Percentiles rank a stretch among this genome's conserved stretches.
phyloP scores from a whole-genome alignment of 30 jellyfish, hydroid and myxozoan species.

The Mastigias papua region DNA sequence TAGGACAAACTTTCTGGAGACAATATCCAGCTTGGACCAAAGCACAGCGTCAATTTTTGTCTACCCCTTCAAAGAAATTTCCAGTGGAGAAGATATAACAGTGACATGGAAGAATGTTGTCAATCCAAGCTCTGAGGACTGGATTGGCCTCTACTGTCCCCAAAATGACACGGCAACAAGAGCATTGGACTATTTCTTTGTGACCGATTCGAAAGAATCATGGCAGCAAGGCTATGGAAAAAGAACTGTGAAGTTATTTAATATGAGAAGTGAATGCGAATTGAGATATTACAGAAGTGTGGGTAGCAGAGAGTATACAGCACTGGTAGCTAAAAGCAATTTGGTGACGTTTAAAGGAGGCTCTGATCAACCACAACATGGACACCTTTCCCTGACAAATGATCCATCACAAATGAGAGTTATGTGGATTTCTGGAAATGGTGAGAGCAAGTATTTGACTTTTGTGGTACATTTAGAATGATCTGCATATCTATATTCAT shows the following conservation, averaged over 20 bases:
- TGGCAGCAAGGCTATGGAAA: constrained; percentile 82
- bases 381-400: constrained; percentile 75
- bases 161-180: constrained; percentile 45
- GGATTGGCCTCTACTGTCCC: constrained; percentile 93
- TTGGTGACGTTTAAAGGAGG: constrained; percentile 69
- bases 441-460: no score
- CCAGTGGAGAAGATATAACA: constrained; percentile 75
- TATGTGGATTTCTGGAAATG: constrained; percentile 86
- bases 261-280: constrained; percentile 74
- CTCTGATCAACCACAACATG: constrained; percentile 75
- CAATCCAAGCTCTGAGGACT: constrained; percentile 71
- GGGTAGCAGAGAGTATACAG: constrained; percentile 48
- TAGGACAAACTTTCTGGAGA: constrained; percentile 27
- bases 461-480: no score
- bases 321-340: constrained; percentile 74
- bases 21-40: constrained; percentile 38
- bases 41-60: constrained; percentile 22
- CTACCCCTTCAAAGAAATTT: constrained; percentile 35
- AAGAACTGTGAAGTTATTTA: constrained; percentile 57
- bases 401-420: constrained; percentile 85
- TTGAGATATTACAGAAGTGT: constrained; percentile 67
- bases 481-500: no score
- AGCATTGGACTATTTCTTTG: constrained; percentile 69
- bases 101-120: constrained; percentile 73
- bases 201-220: constrained; percentile 57